phyloP scores from a whole-genome alignment of 2,888 invertebrate genomes.

The Pteria penguin region DNA sequence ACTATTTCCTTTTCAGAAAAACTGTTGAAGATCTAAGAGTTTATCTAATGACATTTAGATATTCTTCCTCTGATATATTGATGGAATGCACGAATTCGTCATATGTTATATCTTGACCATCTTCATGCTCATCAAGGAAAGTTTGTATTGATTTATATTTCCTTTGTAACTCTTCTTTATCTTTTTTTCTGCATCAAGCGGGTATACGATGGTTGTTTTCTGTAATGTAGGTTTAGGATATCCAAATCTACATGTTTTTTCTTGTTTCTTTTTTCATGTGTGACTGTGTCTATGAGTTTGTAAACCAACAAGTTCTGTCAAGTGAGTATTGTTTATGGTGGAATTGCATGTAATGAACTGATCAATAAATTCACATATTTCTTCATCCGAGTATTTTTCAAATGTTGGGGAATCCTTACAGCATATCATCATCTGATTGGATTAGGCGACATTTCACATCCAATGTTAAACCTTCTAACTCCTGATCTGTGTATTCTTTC shows the following conservation, averaged over 20 bases:
- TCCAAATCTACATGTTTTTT: conserved; percentile 42
- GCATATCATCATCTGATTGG: conserved; percentile 48
- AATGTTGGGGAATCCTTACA: conserved; percentile 36
- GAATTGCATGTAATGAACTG: conserved; percentile 39
- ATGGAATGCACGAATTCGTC: conserved; percentile 4
- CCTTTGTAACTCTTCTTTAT: neutral
- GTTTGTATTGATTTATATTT: conserved; percentile 38
- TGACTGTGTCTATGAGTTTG: conserved; percentile 41
- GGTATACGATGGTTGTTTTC: conserved; percentile 40
- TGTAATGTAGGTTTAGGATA: conserved; percentile 47
- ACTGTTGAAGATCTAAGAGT: conserved; percentile 33
- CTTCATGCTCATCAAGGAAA: neutral
- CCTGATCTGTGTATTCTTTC: conserved; percentile 33
- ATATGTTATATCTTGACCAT: neutral
- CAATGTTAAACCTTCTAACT: conserved; percentile 33
- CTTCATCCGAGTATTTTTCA: conserved; percentile 28
- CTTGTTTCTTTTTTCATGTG: conserved; percentile 41
- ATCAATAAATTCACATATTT: conserved; percentile 41
- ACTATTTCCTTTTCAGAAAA: conserved; percentile 38
- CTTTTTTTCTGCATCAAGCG: conserved; percentile 17
- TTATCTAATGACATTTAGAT: conserved; percentile 34
- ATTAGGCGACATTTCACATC: conserved; percentile 39
- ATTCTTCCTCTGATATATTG: conserved; percentile 25
- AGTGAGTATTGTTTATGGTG: conserved; percentile 7
- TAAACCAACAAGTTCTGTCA: conserved; percentile 11